A percentile compares a stretch with the other conserved stretches of the same genome.
Conservation (phyloP, 2,888 invertebrate genomes). For the Keiferia lycopersicella region DNA sequence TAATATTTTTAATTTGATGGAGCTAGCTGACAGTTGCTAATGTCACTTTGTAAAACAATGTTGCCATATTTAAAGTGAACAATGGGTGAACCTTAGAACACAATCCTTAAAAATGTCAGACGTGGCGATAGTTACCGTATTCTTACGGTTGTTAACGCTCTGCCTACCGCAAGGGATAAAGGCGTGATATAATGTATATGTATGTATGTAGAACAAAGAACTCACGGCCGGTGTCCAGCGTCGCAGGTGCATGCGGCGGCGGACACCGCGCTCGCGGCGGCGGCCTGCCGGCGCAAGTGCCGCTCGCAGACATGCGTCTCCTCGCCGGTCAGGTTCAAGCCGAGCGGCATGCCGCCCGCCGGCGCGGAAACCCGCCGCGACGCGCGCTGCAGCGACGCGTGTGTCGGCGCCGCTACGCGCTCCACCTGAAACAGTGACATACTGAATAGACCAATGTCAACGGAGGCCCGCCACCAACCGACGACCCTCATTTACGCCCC, state of each 20-base stretch:
- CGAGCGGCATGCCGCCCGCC: constrained; percentile 25
- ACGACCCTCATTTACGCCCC: too few species aligned
- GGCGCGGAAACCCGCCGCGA: constrained; percentile 28
- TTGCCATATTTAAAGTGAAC: too few species aligned
- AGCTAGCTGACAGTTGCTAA: too few species aligned
- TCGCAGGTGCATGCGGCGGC: constrained; percentile 60
- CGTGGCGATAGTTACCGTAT: too few species aligned
- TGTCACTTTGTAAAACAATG: too few species aligned
- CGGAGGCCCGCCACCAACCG: neutral
- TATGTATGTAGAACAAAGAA: constrained; percentile 33
- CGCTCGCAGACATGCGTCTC: constrained; percentile 2
- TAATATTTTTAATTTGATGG: too few species aligned
- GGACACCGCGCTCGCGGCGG: constrained; percentile 55
- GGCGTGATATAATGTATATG: too few species aligned
- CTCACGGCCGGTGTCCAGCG: constrained; percentile 55
- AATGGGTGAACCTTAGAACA: too few species aligned
- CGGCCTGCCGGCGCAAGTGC: constrained; percentile 65
- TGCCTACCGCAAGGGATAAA: too few species aligned
- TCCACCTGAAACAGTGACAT: constrained; percentile 70
- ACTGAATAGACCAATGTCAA: neutral
- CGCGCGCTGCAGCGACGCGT: constrained; percentile 81
- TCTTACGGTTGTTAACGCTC: too few species aligned
- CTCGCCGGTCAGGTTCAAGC: constrained; percentile 28
- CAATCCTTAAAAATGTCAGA: too few species aligned
- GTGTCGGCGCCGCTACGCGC: constrained; percentile 84